Percentiles rank a stretch among this genome's conserved stretches.
Conservation (phyloP, 2,797 vertebrate genomes). For the Cyprinodon diabolis region DNA sequence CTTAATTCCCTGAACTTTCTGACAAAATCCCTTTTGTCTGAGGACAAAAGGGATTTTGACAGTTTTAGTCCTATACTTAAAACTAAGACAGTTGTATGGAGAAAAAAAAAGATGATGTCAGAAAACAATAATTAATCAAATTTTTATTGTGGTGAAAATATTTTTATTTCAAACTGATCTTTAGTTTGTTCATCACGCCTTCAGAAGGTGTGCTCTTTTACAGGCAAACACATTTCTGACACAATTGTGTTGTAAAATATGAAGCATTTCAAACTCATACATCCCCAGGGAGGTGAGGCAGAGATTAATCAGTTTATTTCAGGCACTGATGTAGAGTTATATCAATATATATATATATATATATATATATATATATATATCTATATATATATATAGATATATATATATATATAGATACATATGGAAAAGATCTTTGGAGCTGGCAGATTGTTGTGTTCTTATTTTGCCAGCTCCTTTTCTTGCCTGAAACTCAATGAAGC, state of each 20-base stretch:
- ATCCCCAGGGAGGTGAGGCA: conserved; percentile 38
- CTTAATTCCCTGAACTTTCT: too few relatives aligned
- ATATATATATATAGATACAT: conserved; percentile 10
- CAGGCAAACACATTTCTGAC: conserved; percentile 19
- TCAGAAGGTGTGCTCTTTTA: background rate
- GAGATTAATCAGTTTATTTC: conserved; percentile 60
- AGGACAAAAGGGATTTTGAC: too few relatives aligned
- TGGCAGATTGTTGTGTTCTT: conserved; percentile 33
- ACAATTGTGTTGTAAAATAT: conserved; percentile 21
- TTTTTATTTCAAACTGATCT: background rate
- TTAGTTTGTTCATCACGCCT: conserved; percentile 1
- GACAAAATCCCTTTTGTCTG: too few relatives aligned
- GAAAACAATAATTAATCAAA: too few relatives aligned
- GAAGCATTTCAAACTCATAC: conserved; percentile 38
- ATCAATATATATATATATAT: background rate
- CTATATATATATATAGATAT: conserved; percentile 6
- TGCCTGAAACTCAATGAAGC: conserved; percentile 36
- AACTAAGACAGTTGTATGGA: too few relatives aligned
- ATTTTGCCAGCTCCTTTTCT: conserved; percentile 32
- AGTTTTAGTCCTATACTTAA: too few relatives aligned
- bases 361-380: conserved; percentile 1
- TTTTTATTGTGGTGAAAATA: background rate
- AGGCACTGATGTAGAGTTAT: background rate
- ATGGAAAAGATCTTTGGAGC: conserved; percentile 20
- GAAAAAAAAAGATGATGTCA: too few relatives aligned